phyloP scores from a whole-genome alignment of 2,113 vertebrate genomes.

The Hyperopisus bebe region DNA sequence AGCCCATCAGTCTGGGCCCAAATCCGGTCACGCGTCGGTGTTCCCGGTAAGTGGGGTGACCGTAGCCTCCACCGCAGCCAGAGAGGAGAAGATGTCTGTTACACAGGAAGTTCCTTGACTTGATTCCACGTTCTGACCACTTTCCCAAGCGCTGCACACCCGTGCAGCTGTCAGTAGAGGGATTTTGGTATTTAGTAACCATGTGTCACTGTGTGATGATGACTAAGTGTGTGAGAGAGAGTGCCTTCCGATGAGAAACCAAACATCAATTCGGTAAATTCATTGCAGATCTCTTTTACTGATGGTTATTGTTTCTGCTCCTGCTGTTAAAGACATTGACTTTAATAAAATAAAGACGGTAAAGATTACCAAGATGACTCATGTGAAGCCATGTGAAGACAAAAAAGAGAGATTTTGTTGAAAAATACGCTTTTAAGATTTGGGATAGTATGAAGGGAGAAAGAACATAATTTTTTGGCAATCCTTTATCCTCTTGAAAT shows the following conservation, averaged over 20 bases:
- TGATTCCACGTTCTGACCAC: slow-evolving; percentile 48
- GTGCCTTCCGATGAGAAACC: neutral
- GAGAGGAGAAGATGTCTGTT: slow-evolving; percentile 50
- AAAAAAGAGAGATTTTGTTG: neutral
- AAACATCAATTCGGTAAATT: neutral
- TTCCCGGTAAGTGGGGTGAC: neutral
- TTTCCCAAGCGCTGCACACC: slow-evolving; percentile 58
- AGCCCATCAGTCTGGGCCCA: neutral
- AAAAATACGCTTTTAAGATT: neutral
- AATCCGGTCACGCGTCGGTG: neutral
- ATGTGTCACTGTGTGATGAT: slow-evolving; percentile 29
- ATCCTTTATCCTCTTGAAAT: neutral
- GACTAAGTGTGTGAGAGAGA: neutral
- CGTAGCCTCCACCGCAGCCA: slow-evolving; percentile 32
- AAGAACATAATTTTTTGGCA: neutral
- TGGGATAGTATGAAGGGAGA: neutral
- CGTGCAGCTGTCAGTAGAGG: slow-evolving; percentile 54
- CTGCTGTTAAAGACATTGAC: neutral
- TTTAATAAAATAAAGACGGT: neutral
- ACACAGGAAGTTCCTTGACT: slow-evolving; percentile 56
- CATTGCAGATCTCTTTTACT: neutral
- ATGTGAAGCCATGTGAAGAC: neutral
- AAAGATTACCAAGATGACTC: neutral
- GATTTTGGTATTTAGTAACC: slow-evolving; percentile 47
- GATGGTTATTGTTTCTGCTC: neutral